Base-by-base conservation (phyloP, 2,113 vertebrate species). In the Martes martes region DNA sequence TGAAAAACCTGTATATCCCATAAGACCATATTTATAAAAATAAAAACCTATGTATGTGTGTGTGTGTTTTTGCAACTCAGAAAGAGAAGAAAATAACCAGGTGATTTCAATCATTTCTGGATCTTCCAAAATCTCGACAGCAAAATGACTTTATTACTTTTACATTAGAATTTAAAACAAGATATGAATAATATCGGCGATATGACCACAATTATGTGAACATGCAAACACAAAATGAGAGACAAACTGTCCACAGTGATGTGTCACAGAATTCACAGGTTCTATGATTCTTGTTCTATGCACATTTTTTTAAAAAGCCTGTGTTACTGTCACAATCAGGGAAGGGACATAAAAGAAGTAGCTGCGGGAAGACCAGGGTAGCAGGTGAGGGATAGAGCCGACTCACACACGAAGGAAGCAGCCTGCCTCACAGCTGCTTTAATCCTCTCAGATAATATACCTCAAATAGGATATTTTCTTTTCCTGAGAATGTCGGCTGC, bases 11-110 rank as follows among this genome's bases (percentile, higher is more conserved):
- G 4, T 93, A 23, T 81, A 28, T 10, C 2, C 1, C 10, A 13
- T 78, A 65, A 57, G 65, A 69, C 80, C 19, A 73, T 26, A 57
- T 59, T 84, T 71, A 67, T 79, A 52, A 88, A 83, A 95, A 82
- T 50, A 61, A 88, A 82, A 94, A n/a, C 4, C 2, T n/a, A 59
- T 65, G 89, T 57, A 39, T 11, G 26, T 9, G 0, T 59, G 16
- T 55, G 14, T 55, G 55, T 57, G 18, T 36, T 31, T 11, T 6
- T 76, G 16, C 11, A 78, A 78, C 78, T 11, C 15, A 78, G 50
- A 88, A 78, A 86, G 14, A 50, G 21, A 7, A 94, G 18, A n/a
- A 33, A 26, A 84, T 73, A 91, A 45, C 11, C 26, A 79, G 1
- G 0, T 39, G 7, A 42, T 5, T 61, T 69, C 52, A 24, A 74